These are phyloP conservation scores for Bombus fervidus DNA, from an alignment of 1,140 invertebrate species.

Conservation along the genomic window DNA sequence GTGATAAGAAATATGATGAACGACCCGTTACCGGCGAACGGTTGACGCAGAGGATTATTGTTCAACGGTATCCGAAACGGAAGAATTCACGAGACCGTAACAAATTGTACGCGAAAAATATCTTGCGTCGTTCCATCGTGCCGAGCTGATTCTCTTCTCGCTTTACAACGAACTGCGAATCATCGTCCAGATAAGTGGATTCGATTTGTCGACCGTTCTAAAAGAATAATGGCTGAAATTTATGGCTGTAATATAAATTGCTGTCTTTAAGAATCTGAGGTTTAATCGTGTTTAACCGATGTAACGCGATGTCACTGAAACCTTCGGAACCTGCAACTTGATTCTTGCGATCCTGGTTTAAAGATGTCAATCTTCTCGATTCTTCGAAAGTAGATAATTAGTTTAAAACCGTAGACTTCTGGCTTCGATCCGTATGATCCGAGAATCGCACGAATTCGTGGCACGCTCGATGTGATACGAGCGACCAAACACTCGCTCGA, in stretches of 20 bases:
- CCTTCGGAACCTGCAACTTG: not conserved
- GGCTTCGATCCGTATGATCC: too few relatives aligned
- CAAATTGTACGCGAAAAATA: slow-evolving; percentile 2
- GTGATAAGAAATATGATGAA: slow-evolving; percentile 68
- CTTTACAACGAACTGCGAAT: not conserved
- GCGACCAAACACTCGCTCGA: not conserved
- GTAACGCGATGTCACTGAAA: not conserved
- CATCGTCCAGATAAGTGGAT: not conserved
- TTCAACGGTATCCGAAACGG: slow-evolving; percentile 33
- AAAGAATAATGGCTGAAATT: not conserved
- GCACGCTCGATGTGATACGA: not conserved
- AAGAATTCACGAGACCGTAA: not conserved
- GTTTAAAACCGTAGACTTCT: too few relatives aligned
- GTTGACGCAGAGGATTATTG: slow-evolving; percentile 55
- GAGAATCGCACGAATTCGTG: not conserved
- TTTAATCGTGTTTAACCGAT: not conserved
- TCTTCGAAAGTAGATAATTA: not conserved
- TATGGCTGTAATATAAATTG: not conserved
- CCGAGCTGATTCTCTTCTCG: not conserved
- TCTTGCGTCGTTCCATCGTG: not conserved
- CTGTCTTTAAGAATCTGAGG: not conserved
- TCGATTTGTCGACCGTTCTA: not conserved
- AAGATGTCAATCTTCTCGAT: not conserved
- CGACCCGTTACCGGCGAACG: slow-evolving; percentile 54
- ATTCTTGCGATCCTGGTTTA: not conserved